Base-by-base conservation (phyloP, 2,888 invertebrate species). In the Macaria liturata region DNA sequence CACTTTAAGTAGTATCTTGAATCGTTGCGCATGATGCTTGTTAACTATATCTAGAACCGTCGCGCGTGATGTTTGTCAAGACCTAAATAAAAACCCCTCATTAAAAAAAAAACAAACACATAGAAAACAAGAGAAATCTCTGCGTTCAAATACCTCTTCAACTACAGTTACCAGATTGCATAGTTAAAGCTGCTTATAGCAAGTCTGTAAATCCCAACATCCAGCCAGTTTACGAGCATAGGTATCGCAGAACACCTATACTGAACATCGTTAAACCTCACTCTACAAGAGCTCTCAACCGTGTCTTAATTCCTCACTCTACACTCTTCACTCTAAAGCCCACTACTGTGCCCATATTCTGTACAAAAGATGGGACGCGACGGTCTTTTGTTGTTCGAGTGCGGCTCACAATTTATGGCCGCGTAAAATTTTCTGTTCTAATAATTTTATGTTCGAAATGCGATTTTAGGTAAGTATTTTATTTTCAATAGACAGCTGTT, bases 211-310 rank as follows among this genome's bases (percentile, higher is more conserved):
- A 37, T 4, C 34, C 7, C 51, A 39, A 44, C 9, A 45, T 44
- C 30, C 51, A 46, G 42, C 45, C 45, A n/a, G 37, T 20, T 30
- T n/a, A 42, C 42, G 4, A 20, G 20, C 20, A n/a, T 57, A 51
- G 44, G 39, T 44, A 49, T 43, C 49, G 45, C 8, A 40, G 48
- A 52, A 45, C 49, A 51, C 51, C 31, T 52, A 66, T 73, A 72
- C 66, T 73, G 74, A 72, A 69, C 73, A 66, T 76, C 81, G 76
- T 79, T 81, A 84, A 78, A 78, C 74, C 78, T 74, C 72, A 68
- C 67, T 65, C 66, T 66, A 57, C 43, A 65, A 83, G 78, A 68
- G 75, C 74, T 68, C 81, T 82, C 71, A 57, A 67, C 72, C 61
- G 63, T 71, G 71, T 71, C 75, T 77, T 74, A 72, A 70, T 70